phyloP scores from a whole-genome alignment of 2,797 vertebrate species.

The Aldrovandia affinis region DNA sequence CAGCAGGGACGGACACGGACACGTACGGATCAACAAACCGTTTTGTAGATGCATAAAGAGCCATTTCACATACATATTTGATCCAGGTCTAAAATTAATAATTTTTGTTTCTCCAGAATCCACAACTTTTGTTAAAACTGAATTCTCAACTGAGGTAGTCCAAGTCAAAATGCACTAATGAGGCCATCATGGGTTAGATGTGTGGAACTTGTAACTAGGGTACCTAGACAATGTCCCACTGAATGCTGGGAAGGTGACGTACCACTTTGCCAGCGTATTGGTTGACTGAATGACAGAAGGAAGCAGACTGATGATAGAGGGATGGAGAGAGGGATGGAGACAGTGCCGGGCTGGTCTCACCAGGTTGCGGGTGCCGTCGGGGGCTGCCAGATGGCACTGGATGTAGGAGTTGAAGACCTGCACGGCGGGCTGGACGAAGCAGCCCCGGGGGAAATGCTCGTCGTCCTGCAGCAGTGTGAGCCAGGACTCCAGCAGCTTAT shows the following conservation, averaged over 20 bases:
- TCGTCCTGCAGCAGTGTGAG: constrained; percentile 95
- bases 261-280: neutral
- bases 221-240: neutral
- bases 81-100: too few relatives aligned
- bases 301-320: neutral
- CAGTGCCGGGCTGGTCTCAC: constrained; percentile 69
- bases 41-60: neutral
- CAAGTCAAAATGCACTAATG: neutral
- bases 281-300: neutral
- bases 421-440: constrained; percentile 93
- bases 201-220: neutral
- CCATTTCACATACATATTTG: too few relatives aligned
- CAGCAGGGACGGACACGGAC: constrained; percentile 41
- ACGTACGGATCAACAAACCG: neutral
- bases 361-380: constrained; percentile 97
- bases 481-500: constrained; percentile 97
- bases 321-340: neutral
- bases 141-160: too few relatives aligned
- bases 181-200: neutral
- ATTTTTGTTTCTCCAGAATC: too few relatives aligned
- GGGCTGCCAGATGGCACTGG: constrained; percentile 96
- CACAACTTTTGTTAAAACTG: too few relatives aligned
- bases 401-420: constrained; percentile 99
- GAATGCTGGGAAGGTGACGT: neutral
- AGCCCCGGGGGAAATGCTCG: constrained; percentile 96